Conservation (phyloP, 2,113 vertebrate species). For the Procavia capensis region DNA sequence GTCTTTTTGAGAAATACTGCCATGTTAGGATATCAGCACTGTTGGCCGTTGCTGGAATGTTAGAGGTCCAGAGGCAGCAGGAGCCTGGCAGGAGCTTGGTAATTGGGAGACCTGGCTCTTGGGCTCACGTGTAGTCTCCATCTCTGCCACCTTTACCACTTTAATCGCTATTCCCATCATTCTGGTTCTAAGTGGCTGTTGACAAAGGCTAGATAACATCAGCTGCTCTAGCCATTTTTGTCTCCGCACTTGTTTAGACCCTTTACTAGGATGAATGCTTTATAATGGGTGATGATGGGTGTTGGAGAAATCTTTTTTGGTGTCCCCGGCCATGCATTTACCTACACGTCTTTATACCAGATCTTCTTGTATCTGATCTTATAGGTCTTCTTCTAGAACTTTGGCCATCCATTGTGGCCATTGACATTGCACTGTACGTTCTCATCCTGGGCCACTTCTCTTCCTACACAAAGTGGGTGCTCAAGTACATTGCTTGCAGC, state of each 20-base stretch:
- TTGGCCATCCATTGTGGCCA: background rate
- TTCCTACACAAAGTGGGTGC: background rate
- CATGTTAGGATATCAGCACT: background rate
- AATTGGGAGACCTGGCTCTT: background rate
- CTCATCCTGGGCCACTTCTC: background rate
- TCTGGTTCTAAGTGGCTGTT: background rate
- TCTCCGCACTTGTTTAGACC: background rate
- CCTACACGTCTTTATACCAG: background rate
- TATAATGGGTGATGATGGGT: background rate
- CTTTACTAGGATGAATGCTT: background rate
- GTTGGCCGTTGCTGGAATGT: background rate
- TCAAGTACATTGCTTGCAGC: background rate
- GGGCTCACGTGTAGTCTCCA: background rate
- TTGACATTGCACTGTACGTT: background rate
- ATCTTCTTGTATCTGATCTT: background rate
- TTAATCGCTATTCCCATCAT: background rate
- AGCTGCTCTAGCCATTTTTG: background rate
- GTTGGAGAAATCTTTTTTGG: background rate
- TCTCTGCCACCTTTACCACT: too few species aligned
- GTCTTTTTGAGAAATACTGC: background rate
- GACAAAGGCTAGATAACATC: background rate
- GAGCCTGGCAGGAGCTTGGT: background rate
- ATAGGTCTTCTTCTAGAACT: background rate
- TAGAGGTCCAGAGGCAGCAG: background rate
- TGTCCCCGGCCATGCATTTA: background rate